Percentiles rank a stretch among this genome's conserved stretches.
Conservation (phyloP, 1,140 invertebrate genomes). For the Lineus longissimus region DNA sequence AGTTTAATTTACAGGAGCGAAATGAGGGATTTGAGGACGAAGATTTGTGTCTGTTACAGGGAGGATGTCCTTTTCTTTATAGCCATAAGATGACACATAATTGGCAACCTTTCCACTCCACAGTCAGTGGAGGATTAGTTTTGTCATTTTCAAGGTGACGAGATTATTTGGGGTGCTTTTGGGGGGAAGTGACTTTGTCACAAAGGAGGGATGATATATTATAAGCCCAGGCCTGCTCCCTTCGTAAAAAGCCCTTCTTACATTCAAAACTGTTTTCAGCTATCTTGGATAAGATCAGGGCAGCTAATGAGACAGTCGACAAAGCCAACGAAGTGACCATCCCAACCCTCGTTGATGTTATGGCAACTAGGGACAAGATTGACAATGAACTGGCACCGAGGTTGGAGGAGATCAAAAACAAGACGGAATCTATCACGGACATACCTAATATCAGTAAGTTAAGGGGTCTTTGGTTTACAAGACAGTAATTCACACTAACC, state of each 20-base stretch:
- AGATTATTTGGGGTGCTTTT: no score
- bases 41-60: background rate
- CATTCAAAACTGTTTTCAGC: slow-evolving; percentile 17
- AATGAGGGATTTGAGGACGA: background rate
- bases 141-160: no score
- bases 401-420: slow-evolving; percentile 37
- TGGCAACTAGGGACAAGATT: slow-evolving; percentile 26
- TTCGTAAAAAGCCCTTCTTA: no score
- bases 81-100: background rate
- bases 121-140: background rate
- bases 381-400: slow-evolving; percentile 27
- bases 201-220: no score
- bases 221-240: no score
- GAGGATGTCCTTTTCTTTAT: background rate
- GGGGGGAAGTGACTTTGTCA: no score
- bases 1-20: background rate
- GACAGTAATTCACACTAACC: no score
- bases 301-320: slow-evolving; percentile 15
- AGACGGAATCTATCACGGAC: slow-evolving; percentile 28
- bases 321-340: slow-evolving; percentile 15
- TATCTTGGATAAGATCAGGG: slow-evolving; percentile 11
- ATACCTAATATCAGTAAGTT: slow-evolving; percentile 16
- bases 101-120: background rate
- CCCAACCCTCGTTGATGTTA: slow-evolving; percentile 18
- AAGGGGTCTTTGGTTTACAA: no score